Evolutionary conservation across 1,140 invertebrate genomes (phyloP), one percentile per base, ranked within the genome.

Genomic region (Plectus sambesii): DNA sequence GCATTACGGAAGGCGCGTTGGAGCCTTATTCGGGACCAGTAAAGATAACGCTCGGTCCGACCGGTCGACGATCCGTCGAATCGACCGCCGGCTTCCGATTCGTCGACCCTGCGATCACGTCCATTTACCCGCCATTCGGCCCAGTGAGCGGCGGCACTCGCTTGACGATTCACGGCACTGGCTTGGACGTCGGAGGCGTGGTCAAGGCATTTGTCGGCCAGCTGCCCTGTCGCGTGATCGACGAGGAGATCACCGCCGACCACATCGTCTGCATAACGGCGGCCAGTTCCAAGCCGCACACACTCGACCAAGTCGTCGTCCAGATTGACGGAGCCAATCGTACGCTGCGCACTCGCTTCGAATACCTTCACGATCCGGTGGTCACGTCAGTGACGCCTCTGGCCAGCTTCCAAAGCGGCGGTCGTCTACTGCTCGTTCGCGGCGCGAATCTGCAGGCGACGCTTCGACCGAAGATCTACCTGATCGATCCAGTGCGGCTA

Each of bases 131-230:
- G 1, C 74, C 77, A 0, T 75, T 85, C 37, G 93, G 92, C 0
- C 92, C 92, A 3, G 79, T 84, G 59, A 87, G 87, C 55, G 93
- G 92, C 20, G 92, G 92, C 1, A 96, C 90, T 0, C 80, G 83
- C 58, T 70, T 98, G 38, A 85, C 84, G 2, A 83, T 98, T 48
- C 81, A 80, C 54, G 93, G 93, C 15, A 78, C 81, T 55, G 83
- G 90, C 72, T 72, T 98, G 38, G 90, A 96, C 67, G 87, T 94
- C 65, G 93, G 93, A 3, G 87, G 85, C 25, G 80, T 79, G 51
- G 83, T 89, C 47, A 79, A 79, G 2, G 87, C 89, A 0, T 84
- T 79, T 68, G 72, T 97, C 5, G 89, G 92, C 72, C 82, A 88
- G 55, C 74, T 87, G 42, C 79, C 83, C 3, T 97, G 92, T 72